Conservation (phyloP, 2,888 invertebrate genomes). For the Acleris holmiana region DNA sequence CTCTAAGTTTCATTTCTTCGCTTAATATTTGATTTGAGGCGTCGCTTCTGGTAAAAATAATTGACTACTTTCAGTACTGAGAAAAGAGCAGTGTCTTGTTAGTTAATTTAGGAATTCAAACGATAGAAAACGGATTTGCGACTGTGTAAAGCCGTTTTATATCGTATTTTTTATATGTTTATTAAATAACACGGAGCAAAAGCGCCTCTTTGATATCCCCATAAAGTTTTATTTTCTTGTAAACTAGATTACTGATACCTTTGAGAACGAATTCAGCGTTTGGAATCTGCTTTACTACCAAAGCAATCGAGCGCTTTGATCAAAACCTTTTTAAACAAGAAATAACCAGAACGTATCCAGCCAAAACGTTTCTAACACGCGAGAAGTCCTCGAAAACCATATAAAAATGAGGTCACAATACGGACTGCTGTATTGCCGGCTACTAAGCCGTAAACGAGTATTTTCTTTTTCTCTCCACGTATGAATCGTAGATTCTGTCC, state of each 20-base stretch:
- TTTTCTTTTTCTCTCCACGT: slow-evolving; percentile 11
- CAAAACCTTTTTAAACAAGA: background rate
- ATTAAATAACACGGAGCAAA: no score
- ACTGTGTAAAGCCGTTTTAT: no score
- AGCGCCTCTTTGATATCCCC: no score
- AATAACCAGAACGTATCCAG: background rate
- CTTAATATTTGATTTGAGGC: slow-evolving; percentile 19
- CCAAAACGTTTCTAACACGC: background rate
- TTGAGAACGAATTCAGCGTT: no score
- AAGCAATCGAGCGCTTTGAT: no score
- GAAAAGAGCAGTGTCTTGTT: no score
- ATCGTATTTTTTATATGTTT: no score
- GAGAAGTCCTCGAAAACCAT: slow-evolving; percentile 1
- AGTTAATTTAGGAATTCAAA: no score
- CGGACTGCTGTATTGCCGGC: background rate
- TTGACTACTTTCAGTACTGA: background rate
- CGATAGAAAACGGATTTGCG: no score
- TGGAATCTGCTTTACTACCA: no score
- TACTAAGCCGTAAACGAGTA: background rate
- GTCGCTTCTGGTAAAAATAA: background rate
- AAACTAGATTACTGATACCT: no score
- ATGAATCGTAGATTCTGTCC: slow-evolving; percentile 9
- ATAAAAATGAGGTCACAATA: slow-evolving; percentile 3
- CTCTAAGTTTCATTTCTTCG: slow-evolving; percentile 7
- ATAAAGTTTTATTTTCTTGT: no score